Evolutionary conservation across 1,140 invertebrate species (phyloP).

Genomic region (Heliconius congener): DNA sequence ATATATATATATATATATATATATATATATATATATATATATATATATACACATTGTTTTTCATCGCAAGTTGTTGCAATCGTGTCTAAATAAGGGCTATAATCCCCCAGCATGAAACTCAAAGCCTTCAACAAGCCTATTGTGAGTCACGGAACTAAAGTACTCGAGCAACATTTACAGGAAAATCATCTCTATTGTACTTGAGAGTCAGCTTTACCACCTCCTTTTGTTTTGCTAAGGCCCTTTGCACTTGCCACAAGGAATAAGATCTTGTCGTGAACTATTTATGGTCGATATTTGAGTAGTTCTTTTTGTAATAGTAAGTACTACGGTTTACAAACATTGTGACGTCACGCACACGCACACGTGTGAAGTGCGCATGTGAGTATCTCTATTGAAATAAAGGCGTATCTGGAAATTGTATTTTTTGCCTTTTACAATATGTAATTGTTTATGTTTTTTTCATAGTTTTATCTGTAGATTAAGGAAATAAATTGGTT

Average conservation of each 20-base stretch:
- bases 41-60: background rate
- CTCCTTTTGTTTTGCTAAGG: slow-evolving; percentile 5
- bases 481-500: too few relatives aligned
- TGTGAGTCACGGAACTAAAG: slow-evolving; percentile 16
- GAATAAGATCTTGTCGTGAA: background rate
- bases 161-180: slow-evolving; percentile 15
- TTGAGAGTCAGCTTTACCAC: slow-evolving; percentile 13
- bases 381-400: background rate
- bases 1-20: too few relatives aligned
- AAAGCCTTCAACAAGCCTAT: slow-evolving; percentile 8
- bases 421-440: background rate
- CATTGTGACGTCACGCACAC: slow-evolving; percentile 31
- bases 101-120: background rate
- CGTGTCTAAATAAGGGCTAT: background rate
- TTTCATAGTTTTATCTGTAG: background rate
- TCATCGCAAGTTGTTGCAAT: background rate
- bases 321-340: slow-evolving; percentile 27
- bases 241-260: background rate
- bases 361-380: background rate
- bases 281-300: background rate
- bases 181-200: slow-evolving; percentile 18
- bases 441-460: background rate
- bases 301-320: background rate
- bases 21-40: too few relatives aligned
- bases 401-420: background rate